Evolutionary conservation across 2,797 vertebrate species (phyloP).

Genomic region (Amazonetta brasiliensis): DNA sequence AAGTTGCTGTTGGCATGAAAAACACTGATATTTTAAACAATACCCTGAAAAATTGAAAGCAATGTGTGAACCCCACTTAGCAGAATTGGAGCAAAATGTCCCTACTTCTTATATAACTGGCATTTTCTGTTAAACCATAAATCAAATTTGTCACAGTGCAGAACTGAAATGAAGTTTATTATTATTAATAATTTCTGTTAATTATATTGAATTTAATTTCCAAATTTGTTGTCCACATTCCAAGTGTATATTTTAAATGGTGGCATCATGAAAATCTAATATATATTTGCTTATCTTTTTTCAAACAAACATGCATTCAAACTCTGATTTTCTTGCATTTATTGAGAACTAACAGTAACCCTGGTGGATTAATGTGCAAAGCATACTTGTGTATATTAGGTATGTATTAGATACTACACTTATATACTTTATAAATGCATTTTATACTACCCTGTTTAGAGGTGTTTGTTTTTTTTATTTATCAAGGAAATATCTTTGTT

Average conservation of each 20-base stretch:
- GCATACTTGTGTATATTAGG: background rate
- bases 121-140: background rate
- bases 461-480: conserved; percentile 4
- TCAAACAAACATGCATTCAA: background rate
- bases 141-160: background rate
- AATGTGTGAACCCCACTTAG: background rate
- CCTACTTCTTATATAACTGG: background rate
- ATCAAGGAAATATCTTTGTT: conserved; percentile 53
- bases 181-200: background rate
- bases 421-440: background rate
- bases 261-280: background rate
- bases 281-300: background rate
- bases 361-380: background rate
- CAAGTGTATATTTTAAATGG: background rate
- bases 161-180: background rate
- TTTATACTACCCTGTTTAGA: background rate
- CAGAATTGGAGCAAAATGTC: background rate
- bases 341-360: background rate
- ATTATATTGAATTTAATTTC: conserved; percentile 1
- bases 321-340: background rate
- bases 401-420: background rate
- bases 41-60: background rate
- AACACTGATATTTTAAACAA: background rate
- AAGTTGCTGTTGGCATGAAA: background rate
- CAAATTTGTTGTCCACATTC: background rate